A percentile compares a stretch with the other conserved stretches of the same genome.
phyloP scores from a whole-genome alignment of 2,113 vertebrate species.

The Gorsachius goisagi region DNA sequence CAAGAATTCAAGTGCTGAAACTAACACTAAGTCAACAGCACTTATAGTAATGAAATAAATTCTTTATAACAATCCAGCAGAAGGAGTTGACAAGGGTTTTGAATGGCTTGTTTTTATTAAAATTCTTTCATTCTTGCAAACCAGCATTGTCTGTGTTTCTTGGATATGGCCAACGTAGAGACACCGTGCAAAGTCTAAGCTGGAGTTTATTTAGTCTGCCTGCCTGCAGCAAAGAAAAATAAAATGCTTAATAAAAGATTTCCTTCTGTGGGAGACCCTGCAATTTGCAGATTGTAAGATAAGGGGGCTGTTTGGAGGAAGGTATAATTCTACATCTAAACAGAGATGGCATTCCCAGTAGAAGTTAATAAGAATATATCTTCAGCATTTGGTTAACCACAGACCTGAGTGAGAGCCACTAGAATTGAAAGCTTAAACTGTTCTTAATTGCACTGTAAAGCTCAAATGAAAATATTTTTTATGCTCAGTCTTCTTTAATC shows the following conservation, averaged over 20 bases:
- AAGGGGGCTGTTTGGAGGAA: conserved; percentile 45
- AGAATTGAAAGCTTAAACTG: conserved; percentile 59
- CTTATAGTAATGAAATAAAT: conserved; percentile 81
- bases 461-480: conserved; percentile 64
- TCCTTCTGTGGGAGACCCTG: conserved; percentile 77
- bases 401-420: conserved; percentile 53
- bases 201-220: conserved; percentile 83
- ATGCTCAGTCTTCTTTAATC: conserved; percentile 52
- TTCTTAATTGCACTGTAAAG: conserved; percentile 64
- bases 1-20: conserved; percentile 83
- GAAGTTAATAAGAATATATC: conserved; percentile 45
- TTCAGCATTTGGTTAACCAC: conserved; percentile 61
- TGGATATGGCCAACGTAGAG: conserved; percentile 75
- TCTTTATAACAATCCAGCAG: conserved; percentile 73
- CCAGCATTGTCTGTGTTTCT: conserved; percentile 83
- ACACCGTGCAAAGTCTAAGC: conserved; percentile 75
- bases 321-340: conserved; percentile 48
- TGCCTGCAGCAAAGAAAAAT: conserved; percentile 79
- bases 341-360: conserved; percentile 48
- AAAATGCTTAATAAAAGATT: conserved; percentile 83
- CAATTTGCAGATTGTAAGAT: conserved; percentile 69
- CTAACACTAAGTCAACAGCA: conserved; percentile 82
- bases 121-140: conserved; percentile 83
- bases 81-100: conserved; percentile 66
- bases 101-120: conserved; percentile 85